These are phyloP conservation scores for Corticium candelabrum DNA, from an alignment of 37 sponge, comb jelly and placozoan species.

Conservation along the genomic window DNA sequence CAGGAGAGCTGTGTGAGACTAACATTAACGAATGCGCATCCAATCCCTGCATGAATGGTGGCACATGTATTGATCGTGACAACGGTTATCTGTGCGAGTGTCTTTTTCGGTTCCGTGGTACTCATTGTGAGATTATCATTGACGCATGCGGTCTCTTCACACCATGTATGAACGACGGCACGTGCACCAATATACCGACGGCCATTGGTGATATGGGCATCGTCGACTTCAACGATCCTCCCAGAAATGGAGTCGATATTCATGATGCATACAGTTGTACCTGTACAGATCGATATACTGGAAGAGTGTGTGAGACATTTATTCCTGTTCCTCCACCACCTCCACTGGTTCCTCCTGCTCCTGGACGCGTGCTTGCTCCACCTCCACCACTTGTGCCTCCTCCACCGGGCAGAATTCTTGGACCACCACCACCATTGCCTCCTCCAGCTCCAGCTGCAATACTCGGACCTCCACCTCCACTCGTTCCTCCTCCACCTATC, in stretches of 20 bases:
- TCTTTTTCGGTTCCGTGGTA: slow-evolving; percentile 1
- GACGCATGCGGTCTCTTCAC: not conserved
- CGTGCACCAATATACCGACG: not conserved
- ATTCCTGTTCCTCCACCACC: not conserved
- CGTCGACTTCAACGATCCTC: slow-evolving; percentile 34
- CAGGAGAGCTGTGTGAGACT: not conserved
- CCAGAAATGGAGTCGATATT: not conserved
- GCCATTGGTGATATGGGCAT: slow-evolving; percentile 9
- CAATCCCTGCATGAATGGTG: not conserved
- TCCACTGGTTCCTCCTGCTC: not conserved
- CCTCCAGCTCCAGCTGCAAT: too few species aligned
- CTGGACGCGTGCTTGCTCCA: not conserved
- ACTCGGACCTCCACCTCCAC: too few species aligned
- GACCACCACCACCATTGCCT: too few species aligned
- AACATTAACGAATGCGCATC: not conserved
- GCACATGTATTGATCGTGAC: not conserved
- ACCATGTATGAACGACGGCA: not conserved
- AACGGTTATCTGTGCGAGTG: slow-evolving; percentile 7
- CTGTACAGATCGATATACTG: not conserved
- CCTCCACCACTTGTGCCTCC: not conserved
- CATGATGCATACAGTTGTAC: not conserved
- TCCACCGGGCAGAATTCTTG: too few species aligned
- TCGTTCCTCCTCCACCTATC: too few species aligned
- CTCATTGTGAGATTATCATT: slow-evolving; percentile 1
- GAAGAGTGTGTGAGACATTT: not conserved